Evolutionary conservation across 2,797 vertebrate genomes (phyloP), one percentile per base, ranked within the genome.

Genomic region (Neosilurus mollespiculum): DNA sequence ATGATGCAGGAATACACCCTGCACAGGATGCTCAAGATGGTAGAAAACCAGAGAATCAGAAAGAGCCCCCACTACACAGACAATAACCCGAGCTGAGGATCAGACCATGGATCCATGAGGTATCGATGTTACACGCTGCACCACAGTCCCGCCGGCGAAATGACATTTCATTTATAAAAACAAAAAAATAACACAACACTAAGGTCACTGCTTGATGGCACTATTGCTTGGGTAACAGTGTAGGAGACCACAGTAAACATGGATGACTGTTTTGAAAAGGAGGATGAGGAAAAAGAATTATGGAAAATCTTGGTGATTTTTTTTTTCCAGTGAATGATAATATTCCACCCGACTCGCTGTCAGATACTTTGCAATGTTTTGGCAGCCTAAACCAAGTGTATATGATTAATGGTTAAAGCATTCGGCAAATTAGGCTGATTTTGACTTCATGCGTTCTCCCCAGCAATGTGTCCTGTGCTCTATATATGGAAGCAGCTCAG

Each of bases 401-500:
- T 65, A 66, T 72, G 82, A 83, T 79, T 71, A 71, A 84, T 54
- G 30, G 49, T 66, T 80, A 10, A 58, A 54, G 67, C 49, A 1
- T 77, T 77, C 75, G n/a, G 34, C 75, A 54, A 56, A 65, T 24
- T 64, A 64, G 37, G 72, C 72, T 73, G n/a, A 1, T 72, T 73
- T 73, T 73, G 11, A 56, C 53, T 76, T 59, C 3, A 0, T 62
- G 22, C n/a, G 67, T 78, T 51, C 34, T 76, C 79, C 72, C 54
- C 62, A 53, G 11, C 12, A 26, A 67, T 69, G 62, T 75, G 61
- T 69, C 72, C 71, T 26, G n/a, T 79, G 24, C 10, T 64, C 76
- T 34, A 81, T 53, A 80, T 85, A 82, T 67, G 69, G 80, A 82
- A 86, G 53, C 75, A 62, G 61, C 80, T 82, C 83, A 62, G 58